A percentile compares a stretch with the other conserved stretches of the same genome.
These are phyloP conservation scores for Cinclus cinclus DNA, from an alignment of 2,113 vertebrate genomes.

Conservation along the genomic window DNA sequence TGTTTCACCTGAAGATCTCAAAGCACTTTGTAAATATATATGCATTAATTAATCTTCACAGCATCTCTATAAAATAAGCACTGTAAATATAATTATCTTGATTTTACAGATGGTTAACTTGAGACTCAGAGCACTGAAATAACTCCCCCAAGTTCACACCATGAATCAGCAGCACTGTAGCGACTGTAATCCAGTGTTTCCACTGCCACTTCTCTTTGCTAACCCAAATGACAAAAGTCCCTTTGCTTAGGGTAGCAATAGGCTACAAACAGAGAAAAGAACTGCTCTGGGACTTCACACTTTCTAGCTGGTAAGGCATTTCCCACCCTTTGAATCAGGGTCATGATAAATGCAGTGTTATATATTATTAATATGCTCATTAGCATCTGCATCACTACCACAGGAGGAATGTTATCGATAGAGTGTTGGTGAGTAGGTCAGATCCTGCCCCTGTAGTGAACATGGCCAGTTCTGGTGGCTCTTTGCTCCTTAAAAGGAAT, in stretches of 20 bases:
- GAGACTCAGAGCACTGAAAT: conserved; percentile 46
- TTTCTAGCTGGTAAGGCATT: not conserved
- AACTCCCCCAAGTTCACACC: conserved; percentile 39
- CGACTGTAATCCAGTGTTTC: not conserved
- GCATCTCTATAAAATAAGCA: conserved; percentile 44
- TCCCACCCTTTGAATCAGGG: not conserved
- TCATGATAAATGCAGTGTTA: not conserved
- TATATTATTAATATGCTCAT: not conserved
- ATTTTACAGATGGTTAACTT: conserved; percentile 61
- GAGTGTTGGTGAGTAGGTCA: not conserved
- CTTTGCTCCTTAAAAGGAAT: not conserved
- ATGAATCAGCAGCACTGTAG: not conserved
- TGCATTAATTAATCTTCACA: conserved; percentile 64
- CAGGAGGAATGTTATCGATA: not conserved
- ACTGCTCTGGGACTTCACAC: not conserved
- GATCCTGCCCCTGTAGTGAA: not conserved
- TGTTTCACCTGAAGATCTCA: conserved; percentile 46
- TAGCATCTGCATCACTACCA: not conserved
- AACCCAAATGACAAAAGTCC: not conserved
- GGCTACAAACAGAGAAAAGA: not conserved
- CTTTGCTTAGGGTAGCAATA: not conserved
- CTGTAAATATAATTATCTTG: conserved; percentile 64
- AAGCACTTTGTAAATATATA: conserved; percentile 63
- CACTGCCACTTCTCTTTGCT: not conserved
- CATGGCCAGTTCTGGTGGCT: not conserved